These are phyloP conservation scores for Temnothorax ravouxi DNA, from an alignment of 2,888 invertebrate genomes.

Conservation along the genomic window DNA sequence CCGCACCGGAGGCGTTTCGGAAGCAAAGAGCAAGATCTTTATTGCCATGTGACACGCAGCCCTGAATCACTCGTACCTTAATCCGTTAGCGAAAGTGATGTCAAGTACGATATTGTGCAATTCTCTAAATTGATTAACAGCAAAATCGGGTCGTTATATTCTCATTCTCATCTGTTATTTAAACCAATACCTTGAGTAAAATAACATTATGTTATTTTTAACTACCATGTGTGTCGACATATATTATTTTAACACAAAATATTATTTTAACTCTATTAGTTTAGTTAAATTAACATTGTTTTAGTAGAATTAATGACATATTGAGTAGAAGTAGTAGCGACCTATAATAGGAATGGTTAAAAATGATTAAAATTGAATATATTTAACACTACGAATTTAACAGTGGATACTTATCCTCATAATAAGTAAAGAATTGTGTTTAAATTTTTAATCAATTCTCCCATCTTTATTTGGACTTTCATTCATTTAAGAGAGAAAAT, in stretches of 20 bases:
- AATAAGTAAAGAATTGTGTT: neutral
- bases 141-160: neutral
- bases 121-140: neutral
- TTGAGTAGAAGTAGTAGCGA: too few relatives aligned
- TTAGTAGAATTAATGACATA: too few relatives aligned
- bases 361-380: too few relatives aligned
- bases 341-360: too few relatives aligned
- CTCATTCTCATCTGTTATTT: neutral
- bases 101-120: neutral
- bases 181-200: too few relatives aligned
- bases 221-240: too few relatives aligned
- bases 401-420: neutral
- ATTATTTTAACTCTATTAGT: too few relatives aligned
- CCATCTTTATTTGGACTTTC: neutral
- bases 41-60: constrained; percentile 24
- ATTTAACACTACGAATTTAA: too few relatives aligned
- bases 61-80: constrained; percentile 23
- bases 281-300: too few relatives aligned
- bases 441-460: neutral
- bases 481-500: constrained; percentile 1
- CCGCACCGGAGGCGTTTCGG: constrained; percentile 55
- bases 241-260: too few relatives aligned
- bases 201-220: too few relatives aligned
- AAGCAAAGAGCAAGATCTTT: constrained; percentile 46
- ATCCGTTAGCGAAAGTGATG: neutral